Evolutionary conservation across 2,113 vertebrate genomes (phyloP).

Genomic region (Paradoxurus hermaphroditus): DNA sequence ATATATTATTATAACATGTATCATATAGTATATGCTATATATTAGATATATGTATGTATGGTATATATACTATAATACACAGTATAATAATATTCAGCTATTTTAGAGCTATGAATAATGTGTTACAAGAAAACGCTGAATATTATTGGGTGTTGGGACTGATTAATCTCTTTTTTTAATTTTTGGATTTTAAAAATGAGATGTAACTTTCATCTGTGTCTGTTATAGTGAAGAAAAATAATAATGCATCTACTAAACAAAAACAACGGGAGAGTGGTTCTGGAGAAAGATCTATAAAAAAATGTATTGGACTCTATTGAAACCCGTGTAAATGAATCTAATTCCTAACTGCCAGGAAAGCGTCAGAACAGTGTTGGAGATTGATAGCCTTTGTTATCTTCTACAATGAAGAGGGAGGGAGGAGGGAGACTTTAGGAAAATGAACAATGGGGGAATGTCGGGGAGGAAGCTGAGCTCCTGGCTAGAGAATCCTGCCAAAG

Average conservation of each 20-base stretch:
- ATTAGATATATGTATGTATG: background rate
- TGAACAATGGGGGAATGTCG: constrained; percentile 13
- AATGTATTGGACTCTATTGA: constrained; percentile 54
- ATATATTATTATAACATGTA: background rate
- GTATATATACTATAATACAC: background rate
- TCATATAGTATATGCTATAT: background rate
- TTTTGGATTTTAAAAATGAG: background rate
- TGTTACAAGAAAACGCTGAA: background rate
- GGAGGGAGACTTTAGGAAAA: constrained; percentile 67
- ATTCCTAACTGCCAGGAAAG: constrained; percentile 76
- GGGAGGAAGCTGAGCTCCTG: background rate
- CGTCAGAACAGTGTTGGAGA: constrained; percentile 62
- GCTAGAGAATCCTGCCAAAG: background rate
- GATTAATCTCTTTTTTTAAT: background rate
- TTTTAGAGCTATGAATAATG: background rate
- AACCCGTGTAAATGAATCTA: constrained; percentile 72
- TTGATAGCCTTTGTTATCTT: constrained; percentile 74
- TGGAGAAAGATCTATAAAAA: constrained; percentile 59
- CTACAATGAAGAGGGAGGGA: constrained; percentile 61
- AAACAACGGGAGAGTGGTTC: background rate
- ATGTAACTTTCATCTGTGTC: background rate
- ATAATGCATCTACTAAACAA: background rate
- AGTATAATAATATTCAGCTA: background rate
- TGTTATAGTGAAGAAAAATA: background rate
- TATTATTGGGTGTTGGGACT: background rate